phyloP scores from a whole-genome alignment of 2,888 invertebrate genomes.

The Alloplasta piceator region DNA sequence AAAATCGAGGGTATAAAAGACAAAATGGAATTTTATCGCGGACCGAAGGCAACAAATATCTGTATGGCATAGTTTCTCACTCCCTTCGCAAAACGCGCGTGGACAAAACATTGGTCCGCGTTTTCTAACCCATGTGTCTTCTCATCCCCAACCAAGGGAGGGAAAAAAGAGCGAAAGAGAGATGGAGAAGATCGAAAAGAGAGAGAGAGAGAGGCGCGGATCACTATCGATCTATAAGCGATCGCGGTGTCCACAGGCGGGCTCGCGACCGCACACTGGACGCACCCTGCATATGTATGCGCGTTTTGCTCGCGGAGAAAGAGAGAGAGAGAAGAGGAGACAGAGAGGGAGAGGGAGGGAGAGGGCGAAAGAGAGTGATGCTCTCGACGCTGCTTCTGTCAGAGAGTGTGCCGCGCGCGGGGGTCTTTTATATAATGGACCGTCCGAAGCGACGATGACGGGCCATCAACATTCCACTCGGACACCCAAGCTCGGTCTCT shows the following conservation, averaged over 20 bases:
- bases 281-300: constrained; percentile 6
- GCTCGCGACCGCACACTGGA: constrained; percentile 48
- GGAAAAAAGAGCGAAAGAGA: constrained; percentile 26
- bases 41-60: constrained; percentile 10
- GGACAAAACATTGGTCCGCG: constrained; percentile 54
- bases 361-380: constrained; percentile 49
- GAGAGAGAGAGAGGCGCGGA: constrained; percentile 37
- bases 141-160: constrained; percentile 3
- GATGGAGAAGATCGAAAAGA: constrained; percentile 13
- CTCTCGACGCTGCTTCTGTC: constrained; percentile 56
- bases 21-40: constrained; percentile 60
- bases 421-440: constrained; percentile 64
- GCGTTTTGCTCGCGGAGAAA: not conserved
- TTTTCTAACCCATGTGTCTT: constrained; percentile 55
- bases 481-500: constrained; percentile 76
- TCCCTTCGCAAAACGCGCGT: constrained; percentile 43
- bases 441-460: constrained; percentile 76
- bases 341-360: constrained; percentile 46
- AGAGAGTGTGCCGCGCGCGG: constrained; percentile 56
- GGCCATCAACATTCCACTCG: constrained; percentile 79
- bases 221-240: constrained; percentile 68
- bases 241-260: constrained; percentile 57
- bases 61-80: constrained; percentile 20
- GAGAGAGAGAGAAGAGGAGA: constrained; percentile 14
- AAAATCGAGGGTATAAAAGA: constrained; percentile 44